Conservation (phyloP, 2,888 invertebrate species). For the Drosophila demipolita region DNA sequence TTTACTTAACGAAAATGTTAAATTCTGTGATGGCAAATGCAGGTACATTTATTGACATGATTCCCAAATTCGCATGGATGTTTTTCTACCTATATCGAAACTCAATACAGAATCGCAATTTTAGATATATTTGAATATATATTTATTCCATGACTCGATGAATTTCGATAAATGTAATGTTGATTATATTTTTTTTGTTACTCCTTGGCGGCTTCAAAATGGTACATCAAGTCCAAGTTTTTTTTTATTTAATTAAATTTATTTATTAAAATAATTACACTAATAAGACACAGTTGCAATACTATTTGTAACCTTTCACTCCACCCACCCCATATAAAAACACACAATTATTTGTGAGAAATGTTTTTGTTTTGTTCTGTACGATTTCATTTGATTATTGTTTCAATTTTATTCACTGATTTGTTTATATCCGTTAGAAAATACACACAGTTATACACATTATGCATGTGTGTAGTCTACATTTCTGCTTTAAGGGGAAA, state of each 20-base stretch:
- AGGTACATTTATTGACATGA: too few relatives aligned
- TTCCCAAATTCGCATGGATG: too few relatives aligned
- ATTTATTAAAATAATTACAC: background rate
- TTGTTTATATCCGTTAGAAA: conserved; percentile 11
- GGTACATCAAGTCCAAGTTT: too few relatives aligned
- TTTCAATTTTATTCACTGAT: background rate
- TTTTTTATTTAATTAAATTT: background rate
- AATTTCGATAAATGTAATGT: background rate
- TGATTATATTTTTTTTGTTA: background rate
- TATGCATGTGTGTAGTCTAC: background rate
- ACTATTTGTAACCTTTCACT: background rate
- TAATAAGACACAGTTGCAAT: too few relatives aligned
- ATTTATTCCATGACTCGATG: background rate
- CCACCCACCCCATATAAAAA: background rate
- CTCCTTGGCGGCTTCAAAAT: too few relatives aligned
- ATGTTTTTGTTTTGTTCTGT: background rate
- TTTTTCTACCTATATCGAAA: too few relatives aligned
- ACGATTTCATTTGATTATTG: background rate
- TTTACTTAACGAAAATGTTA: too few relatives aligned
- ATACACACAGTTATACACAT: background rate
- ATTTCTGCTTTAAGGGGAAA: conserved; percentile 1
- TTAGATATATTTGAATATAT: background rate
- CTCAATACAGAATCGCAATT: too few relatives aligned
- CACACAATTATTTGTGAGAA: background rate
- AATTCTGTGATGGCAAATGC: too few relatives aligned